Percentiles rank a stretch among this genome's conserved stretches.
Evolutionary conservation across 2,797 vertebrate species (phyloP).

Genomic region (Hafferia zeledoni): DNA sequence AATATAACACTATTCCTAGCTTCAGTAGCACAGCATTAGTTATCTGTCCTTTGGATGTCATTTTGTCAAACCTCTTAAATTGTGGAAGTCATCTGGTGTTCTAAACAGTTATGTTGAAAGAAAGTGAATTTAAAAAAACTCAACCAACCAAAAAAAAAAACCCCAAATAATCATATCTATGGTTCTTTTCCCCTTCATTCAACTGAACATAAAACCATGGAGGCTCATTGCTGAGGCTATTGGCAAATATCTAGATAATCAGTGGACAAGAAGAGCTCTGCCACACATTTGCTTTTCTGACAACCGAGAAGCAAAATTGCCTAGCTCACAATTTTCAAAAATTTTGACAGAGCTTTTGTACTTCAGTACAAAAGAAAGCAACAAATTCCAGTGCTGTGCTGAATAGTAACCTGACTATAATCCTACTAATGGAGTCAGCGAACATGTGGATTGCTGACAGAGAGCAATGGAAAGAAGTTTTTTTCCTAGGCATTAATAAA

Average conservation of each 20-base stretch:
- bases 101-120: neutral
- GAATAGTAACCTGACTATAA: neutral
- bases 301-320: neutral
- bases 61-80: neutral
- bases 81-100: neutral
- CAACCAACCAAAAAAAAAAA: neutral
- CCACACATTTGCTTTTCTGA: neutral
- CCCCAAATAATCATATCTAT: neutral
- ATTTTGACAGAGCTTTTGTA: neutral
- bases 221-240: neutral
- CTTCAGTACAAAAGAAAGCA: neutral
- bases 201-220: neutral
- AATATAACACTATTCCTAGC: neutral
- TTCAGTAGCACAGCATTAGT: neutral
- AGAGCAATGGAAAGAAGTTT: constrained; percentile 5
- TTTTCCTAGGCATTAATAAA: neutral
- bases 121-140: neutral
- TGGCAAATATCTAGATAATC: neutral
- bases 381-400: neutral
- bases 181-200: neutral
- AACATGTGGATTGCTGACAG: neutral
- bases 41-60: neutral
- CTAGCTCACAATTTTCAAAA: neutral
- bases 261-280: neutral
- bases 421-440: neutral